Conservation (phyloP, 2,888 invertebrate species). For the Drosophila mettleri region DNA sequence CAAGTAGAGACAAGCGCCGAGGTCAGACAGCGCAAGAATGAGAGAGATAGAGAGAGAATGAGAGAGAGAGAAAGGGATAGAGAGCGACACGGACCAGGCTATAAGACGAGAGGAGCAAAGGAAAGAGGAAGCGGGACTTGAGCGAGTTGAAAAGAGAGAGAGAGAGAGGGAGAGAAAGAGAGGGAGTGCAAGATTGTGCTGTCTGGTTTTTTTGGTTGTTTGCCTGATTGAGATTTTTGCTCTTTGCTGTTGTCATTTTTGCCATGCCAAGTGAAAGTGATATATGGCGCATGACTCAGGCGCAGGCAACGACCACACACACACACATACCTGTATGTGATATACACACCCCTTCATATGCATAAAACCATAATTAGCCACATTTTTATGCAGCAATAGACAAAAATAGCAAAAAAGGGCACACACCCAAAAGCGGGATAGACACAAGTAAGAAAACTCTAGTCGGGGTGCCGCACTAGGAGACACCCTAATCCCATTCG, state of each 20-base stretch:
- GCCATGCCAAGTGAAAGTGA: constrained; percentile 73
- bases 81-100: neutral
- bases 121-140: neutral
- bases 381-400: constrained; percentile 68
- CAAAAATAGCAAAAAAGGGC: constrained; percentile 62
- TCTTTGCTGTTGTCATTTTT: constrained; percentile 38
- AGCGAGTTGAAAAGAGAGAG: neutral
- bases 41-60: neutral
- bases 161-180: neutral
- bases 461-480: too few relatives aligned
- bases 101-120: neutral
- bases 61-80: neutral
- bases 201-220: constrained; percentile 47
- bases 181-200: neutral
- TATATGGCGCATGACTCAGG: constrained; percentile 74
- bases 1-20: neutral
- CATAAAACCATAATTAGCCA: constrained; percentile 76
- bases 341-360: constrained; percentile 69
- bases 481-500: too few relatives aligned
- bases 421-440: constrained; percentile 57
- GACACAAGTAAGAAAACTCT: too few relatives aligned
- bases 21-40: neutral
- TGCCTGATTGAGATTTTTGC: constrained; percentile 71
- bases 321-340: constrained; percentile 27
- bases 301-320: constrained; percentile 33